A percentile compares a stretch with the other conserved stretches of the same genome.
phyloP scores from a whole-genome alignment of 2,888 invertebrate species.

The Notodonta ziczac region DNA sequence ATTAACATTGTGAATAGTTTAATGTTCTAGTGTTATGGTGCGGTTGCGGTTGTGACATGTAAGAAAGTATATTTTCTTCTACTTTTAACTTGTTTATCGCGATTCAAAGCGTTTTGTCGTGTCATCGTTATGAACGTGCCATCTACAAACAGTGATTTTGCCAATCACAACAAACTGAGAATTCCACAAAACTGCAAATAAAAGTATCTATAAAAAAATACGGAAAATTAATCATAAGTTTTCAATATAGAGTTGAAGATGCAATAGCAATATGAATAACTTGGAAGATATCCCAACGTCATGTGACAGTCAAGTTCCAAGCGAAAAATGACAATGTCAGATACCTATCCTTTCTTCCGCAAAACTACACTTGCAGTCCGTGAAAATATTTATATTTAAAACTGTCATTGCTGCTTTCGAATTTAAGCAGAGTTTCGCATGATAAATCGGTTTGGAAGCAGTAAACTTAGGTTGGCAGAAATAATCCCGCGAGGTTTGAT shows the following conservation, averaged over 20 bases:
- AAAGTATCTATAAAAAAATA: constrained; percentile 18
- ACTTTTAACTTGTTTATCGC: not conserved
- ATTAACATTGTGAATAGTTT: no score
- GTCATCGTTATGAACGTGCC: constrained; percentile 5
- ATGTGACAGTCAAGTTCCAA: constrained; percentile 42
- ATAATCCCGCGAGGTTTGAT: constrained; percentile 54
- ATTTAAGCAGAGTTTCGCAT: constrained; percentile 37
- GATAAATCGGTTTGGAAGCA: constrained; percentile 16
- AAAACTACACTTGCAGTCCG: constrained; percentile 32
- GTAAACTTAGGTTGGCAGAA: constrained; percentile 23
- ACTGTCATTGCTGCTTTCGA: accelerated
- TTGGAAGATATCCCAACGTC: constrained; percentile 31
- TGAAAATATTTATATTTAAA: not conserved
- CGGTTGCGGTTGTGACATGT: no score
- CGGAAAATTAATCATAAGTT: constrained; percentile 5
- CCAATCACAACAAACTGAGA: constrained; percentile 44
- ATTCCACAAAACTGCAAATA: constrained; percentile 21
- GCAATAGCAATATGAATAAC: constrained; percentile 27
- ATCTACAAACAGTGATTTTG: constrained; percentile 31
- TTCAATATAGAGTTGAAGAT: constrained; percentile 20
- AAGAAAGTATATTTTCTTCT: not conserved
- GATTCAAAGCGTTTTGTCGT: constrained; percentile 16
- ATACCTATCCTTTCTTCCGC: constrained; percentile 47
- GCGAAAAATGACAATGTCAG: constrained; percentile 61
- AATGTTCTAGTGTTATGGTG: no score